Base-by-base conservation (phyloP, 2,797 vertebrate genomes). In the Pogonophryne albipinna region DNA sequence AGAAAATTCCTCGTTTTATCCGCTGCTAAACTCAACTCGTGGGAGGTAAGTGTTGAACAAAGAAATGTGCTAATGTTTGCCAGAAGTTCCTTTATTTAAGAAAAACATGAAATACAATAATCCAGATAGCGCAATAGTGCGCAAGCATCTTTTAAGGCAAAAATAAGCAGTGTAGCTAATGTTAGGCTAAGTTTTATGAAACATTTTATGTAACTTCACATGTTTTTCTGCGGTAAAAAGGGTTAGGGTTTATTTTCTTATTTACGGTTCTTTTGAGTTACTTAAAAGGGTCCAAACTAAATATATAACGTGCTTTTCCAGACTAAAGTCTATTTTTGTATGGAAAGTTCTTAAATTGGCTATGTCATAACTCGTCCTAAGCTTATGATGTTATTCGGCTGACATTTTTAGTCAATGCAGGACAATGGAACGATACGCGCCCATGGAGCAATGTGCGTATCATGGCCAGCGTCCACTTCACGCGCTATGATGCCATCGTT, bases 1-100 rank as follows among this genome's bases (percentile, higher is more conserved):
- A 69, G 38, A 74, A 58, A 65, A 66, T 64, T 74, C 52, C 66
- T 66, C 49, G 42, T 61, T 50, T 27, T 10, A 50, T n/a, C 57
- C 49, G 49, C 62, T 31, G 51, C 49, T 61, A 0, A 16, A 58
- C 17, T 16, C 47, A 66, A 20, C 73, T 34, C 27, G 34, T 20
- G 8, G 8, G 46, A 88, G 92, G 90, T 91, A 80, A 84, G 88
- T 80, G 63, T 34, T 27, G 4, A 7, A 27, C 42, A 8, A 38
- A 23, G 14, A 38, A 16, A 52, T 16, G 0, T 2, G 1, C 12
- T 55, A 0, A 11, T 2, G 7, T 44, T 19, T 46, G 4, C 6
- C 4, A 9, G 0, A 10, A 14, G 0, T 1, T 1, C 17, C 4
- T 11, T 31, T 12, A 10, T 27, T 52, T 27, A 4, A 4, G 27